Evolutionary conservation across 2,888 invertebrate genomes (phyloP).

Genomic region (Orthonychiurus folsomi): DNA sequence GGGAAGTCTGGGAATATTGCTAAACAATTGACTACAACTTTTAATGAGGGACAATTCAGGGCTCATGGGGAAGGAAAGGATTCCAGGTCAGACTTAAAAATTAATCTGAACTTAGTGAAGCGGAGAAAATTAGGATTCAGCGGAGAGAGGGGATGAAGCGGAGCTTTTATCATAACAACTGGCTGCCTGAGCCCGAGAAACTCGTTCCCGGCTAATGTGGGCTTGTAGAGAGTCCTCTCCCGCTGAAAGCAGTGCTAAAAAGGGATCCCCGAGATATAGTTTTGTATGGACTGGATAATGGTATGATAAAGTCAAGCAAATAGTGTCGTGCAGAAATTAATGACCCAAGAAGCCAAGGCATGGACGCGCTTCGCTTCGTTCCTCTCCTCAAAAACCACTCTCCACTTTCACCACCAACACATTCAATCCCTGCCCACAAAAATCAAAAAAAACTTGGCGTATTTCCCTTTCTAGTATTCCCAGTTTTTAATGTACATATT

Average conservation of each 20-base stretch:
- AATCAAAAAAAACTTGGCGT: not conserved
- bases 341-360: not conserved
- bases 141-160: too few species aligned
- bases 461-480: not conserved
- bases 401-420: not conserved
- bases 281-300: not conserved
- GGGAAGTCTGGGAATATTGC: not conserved
- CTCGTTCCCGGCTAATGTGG: not conserved
- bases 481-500: too few species aligned
- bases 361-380: too few species aligned
- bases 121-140: too few species aligned
- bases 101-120: too few species aligned
- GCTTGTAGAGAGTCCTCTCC: not conserved
- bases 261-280: not conserved
- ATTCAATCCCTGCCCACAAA: too few species aligned
- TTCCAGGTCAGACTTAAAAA: not conserved
- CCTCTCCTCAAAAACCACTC: too few species aligned
- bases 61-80: not conserved
- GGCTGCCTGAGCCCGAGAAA: too few species aligned
- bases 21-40: not conserved
- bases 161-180: too few species aligned
- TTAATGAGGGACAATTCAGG: not conserved
- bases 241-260: not conserved
- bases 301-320: conserved; percentile 1
- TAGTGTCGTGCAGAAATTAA: conserved; percentile 1